phyloP scores from a whole-genome alignment of 2,888 invertebrate genomes.

The Formica aserva region DNA sequence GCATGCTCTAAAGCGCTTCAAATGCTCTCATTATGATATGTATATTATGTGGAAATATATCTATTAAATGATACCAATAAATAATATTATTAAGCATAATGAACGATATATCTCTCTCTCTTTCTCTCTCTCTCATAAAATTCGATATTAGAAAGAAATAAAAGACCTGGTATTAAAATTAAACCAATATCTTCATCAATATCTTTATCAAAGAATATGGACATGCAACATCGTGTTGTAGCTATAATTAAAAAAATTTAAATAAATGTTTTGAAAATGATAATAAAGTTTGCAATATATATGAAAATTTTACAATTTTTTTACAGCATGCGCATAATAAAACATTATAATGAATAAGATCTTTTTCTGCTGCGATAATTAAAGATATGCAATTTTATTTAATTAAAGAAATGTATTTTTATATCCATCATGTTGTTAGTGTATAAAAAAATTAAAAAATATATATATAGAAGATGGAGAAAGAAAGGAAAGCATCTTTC shows the following conservation, averaged over 20 bases:
- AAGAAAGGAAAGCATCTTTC: neutral
- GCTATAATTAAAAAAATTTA: neutral
- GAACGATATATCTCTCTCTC: neutral
- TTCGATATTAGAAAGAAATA: neutral
- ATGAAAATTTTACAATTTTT: neutral
- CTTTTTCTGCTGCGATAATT: neutral
- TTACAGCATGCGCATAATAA: neutral
- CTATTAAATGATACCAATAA: neutral
- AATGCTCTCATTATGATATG: neutral
- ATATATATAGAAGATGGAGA: neutral
- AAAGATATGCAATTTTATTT: neutral
- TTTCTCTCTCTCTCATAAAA: neutral
- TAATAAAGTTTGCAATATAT: neutral
- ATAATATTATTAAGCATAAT: neutral
- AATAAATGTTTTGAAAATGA: neutral
- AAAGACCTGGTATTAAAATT: neutral
- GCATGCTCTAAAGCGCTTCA: neutral
- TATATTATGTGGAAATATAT: neutral
- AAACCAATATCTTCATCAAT: neutral
- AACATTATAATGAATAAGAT: neutral
- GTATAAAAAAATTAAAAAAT: neutral
- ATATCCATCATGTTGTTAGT: neutral
- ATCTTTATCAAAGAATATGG: neutral
- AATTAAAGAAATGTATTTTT: neutral
- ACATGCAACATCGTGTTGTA: neutral